Evolutionary conservation across 1,140 invertebrate species (phyloP).

Genomic region (Apis cerana): DNA sequence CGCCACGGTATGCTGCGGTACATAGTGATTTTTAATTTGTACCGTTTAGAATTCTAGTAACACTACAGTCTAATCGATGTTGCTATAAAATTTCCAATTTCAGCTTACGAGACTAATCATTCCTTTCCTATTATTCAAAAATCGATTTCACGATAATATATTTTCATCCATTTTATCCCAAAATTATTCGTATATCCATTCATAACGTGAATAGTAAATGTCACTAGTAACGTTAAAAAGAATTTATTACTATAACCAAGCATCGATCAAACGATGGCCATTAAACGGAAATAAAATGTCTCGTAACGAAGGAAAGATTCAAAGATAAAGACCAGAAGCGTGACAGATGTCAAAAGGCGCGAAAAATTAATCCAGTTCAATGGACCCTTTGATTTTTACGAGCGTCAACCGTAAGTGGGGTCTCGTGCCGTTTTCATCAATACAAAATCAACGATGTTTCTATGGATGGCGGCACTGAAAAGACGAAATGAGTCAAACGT

Average conservation of each 20-base stretch:
- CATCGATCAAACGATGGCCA: no score
- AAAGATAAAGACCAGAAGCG: background rate
- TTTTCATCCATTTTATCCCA: background rate
- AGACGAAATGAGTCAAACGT: slow-evolving; percentile 72
- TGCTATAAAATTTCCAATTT: background rate
- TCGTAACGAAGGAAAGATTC: no score
- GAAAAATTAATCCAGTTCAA: slow-evolving; percentile 56
- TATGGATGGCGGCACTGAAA: slow-evolving; percentile 51
- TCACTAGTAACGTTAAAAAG: no score
- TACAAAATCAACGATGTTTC: slow-evolving; percentile 54
- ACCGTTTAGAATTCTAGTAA: slow-evolving; percentile 23
- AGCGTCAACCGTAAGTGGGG: slow-evolving; percentile 36
- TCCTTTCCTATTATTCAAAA: background rate
- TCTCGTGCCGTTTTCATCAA: slow-evolving; percentile 59
- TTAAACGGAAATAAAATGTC: background rate
- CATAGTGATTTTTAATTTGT: slow-evolving; percentile 40
- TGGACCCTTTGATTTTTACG: slow-evolving; percentile 62
- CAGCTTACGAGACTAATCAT: background rate
- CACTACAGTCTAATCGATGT: slow-evolving; percentile 3
- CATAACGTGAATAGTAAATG: background rate
- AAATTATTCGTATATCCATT: background rate
- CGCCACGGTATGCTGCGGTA: slow-evolving; percentile 48
- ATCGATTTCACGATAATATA: background rate
- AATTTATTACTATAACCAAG: no score
- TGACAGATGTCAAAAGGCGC: background rate